Evolutionary conservation across 2,888 invertebrate genomes (phyloP).

Genomic region (Eucriotettix oculatus): DNA sequence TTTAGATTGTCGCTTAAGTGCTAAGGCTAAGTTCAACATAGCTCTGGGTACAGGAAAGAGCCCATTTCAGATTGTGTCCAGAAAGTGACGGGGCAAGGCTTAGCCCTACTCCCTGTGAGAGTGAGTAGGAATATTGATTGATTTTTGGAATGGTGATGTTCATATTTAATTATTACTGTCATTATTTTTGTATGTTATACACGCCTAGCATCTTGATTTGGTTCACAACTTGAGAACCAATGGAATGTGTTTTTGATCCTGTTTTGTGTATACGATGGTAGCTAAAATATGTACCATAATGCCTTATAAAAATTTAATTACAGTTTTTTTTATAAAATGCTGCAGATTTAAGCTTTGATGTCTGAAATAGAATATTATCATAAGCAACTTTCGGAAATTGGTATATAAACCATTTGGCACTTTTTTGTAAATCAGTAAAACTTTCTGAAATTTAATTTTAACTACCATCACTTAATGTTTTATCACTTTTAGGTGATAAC

Average conservation of each 20-base stretch:
- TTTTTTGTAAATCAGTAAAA: too few species aligned
- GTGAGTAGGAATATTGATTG: not conserved
- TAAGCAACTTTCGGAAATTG: too few species aligned
- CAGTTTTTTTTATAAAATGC: too few species aligned
- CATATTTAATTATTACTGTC: not conserved
- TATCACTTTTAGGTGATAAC: too few species aligned
- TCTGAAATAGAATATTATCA: too few species aligned
- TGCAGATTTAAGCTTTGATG: too few species aligned
- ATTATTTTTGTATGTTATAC: not conserved
- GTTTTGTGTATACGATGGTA: not conserved
- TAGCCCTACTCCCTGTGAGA: not conserved
- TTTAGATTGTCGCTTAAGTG: constrained; percentile 12
- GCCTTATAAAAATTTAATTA: too few species aligned
- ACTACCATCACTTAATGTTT: too few species aligned
- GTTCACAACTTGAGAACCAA: not conserved
- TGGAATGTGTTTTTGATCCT: not conserved
- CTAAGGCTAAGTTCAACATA: constrained; percentile 14
- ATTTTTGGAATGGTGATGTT: not conserved
- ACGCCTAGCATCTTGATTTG: not conserved
- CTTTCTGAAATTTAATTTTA: too few species aligned
- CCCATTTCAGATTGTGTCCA: constrained; percentile 11
- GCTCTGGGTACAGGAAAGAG: constrained; percentile 7
- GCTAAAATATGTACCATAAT: not conserved
- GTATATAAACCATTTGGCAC: too few species aligned
- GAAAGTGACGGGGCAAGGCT: constrained; percentile 9